Base-by-base conservation (phyloP, 2,113 vertebrate species). In the Protobothrops flavoviridis region DNA sequence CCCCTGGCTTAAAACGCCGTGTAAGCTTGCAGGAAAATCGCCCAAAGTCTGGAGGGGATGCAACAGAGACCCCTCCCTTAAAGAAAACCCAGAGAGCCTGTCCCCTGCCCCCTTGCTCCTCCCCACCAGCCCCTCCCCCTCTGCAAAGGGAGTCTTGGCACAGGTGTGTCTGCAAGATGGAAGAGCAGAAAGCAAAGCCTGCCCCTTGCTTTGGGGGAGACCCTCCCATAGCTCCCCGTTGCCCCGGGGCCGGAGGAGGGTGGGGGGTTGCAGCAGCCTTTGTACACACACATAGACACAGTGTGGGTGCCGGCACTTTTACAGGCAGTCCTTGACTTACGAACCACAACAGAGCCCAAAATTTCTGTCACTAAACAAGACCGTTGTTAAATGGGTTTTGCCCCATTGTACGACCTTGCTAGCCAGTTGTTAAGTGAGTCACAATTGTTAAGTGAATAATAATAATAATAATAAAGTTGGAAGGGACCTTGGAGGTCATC, bases 171-270 rank as follows among this genome's bases (percentile, higher is more conserved):
- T 53, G 43, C 8, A 33, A 23, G 11, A 23, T 13, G 15, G n/a
- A 52, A 50, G 17, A 53, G 17, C 3, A 17, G 55, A 17, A 43
- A 55, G n/a, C 85, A 43, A 9, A 0, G 74, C 52, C 8, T 21
- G 21, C 20, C 29, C 3, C 29, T 21, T 4, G 3, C 4, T 13
- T 17, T 13, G 1, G n/a, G 8, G n/a, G 7, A 29, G 5, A 33
- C 52, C 5, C 86, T 48, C 55, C 17, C 17, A 2, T 3, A 39
- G 45, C 43, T 48, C 45, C 10, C 17, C 45, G 48, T 48, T 50
- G 20, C 6, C 29, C 23, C 6, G 3, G 48, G 12, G 10, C 24
- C 0, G 1, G 21, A 24, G 8, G 3, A 15, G 45, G 33, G 0
- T 3, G 45, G 33, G 0, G 10, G 26, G 85, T 23, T 26, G 85